Evolutionary conservation across 2,113 vertebrate genomes (phyloP).

Genomic region (Rostratula benghalensis): DNA sequence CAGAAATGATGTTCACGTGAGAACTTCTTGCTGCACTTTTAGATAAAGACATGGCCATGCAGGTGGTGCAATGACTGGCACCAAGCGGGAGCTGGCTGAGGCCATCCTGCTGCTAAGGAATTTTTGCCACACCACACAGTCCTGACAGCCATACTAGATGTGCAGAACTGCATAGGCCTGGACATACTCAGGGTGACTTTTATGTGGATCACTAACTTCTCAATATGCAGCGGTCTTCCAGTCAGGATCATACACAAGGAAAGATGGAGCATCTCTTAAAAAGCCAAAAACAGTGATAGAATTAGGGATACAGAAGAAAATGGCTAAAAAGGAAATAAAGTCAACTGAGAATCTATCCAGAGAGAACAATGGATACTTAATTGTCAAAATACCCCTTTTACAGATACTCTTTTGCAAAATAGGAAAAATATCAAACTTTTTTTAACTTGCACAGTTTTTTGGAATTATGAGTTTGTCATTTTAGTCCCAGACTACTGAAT

Average conservation of each 20-base stretch:
- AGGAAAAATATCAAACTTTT: background rate
- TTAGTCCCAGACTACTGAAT: background rate
- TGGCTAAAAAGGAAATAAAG: background rate
- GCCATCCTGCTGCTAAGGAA: background rate
- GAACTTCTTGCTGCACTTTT: background rate
- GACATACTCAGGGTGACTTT: background rate
- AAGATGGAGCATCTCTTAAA: background rate
- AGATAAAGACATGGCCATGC: background rate
- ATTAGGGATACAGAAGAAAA: background rate
- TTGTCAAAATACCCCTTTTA: background rate
- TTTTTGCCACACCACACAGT: background rate
- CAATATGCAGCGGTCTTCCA: background rate
- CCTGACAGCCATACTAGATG: background rate
- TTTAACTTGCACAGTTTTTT: background rate
- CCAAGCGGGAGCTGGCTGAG: background rate
- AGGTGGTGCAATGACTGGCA: accelerated
- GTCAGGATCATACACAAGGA: background rate
- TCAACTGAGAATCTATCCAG: background rate
- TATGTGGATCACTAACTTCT: background rate
- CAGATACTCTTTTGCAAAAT: background rate
- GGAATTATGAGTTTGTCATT: background rate
- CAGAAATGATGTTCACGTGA: background rate
- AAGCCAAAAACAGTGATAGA: background rate
- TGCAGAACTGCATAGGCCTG: background rate
- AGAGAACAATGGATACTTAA: background rate